A percentile compares a stretch with the other conserved stretches of the same genome.
Evolutionary conservation across 1,140 invertebrate genomes (phyloP).

Genomic region (Riptortus pedestris): DNA sequence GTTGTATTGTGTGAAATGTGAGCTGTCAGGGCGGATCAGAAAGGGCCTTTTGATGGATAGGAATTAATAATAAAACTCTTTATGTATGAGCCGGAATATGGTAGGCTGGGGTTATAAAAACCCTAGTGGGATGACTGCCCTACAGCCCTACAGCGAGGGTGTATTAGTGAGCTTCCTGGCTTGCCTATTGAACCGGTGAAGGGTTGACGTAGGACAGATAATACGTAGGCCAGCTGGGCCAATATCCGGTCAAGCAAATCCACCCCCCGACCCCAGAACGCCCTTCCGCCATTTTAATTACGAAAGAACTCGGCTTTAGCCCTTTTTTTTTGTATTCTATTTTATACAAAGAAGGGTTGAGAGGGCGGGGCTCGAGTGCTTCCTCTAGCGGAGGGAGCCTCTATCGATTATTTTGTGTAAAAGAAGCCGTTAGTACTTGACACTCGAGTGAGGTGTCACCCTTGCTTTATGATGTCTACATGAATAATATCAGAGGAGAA

Average conservation of each 20-base stretch:
- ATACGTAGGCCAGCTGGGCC: background rate
- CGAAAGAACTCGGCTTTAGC: background rate
- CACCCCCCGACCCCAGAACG: background rate
- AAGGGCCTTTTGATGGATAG: background rate
- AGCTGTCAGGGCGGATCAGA: background rate
- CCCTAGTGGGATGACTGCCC: background rate
- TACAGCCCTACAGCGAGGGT: background rate
- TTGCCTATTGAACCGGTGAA: background rate
- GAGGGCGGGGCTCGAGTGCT: background rate
- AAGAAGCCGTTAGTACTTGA: background rate
- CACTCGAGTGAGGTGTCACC: too few species aligned
- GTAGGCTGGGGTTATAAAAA: background rate
- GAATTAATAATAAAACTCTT: background rate
- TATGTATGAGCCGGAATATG: background rate
- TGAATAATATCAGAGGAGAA: too few species aligned
- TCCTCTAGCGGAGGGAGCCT: background rate
- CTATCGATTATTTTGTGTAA: background rate
- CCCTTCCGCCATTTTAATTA: conserved; percentile 17
- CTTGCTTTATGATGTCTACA: too few species aligned
- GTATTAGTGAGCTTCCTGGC: background rate
- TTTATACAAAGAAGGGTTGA: background rate
- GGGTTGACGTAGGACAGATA: background rate
- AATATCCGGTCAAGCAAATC: conserved; percentile 14
- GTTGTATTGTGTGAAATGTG: background rate
- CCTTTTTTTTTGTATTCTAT: background rate